A percentile compares a stretch with the other conserved stretches of the same genome.
These are phyloP conservation scores for Artibeus jamaicensis DNA, from an alignment of 2,797 vertebrate species.

Conservation along the genomic window DNA sequence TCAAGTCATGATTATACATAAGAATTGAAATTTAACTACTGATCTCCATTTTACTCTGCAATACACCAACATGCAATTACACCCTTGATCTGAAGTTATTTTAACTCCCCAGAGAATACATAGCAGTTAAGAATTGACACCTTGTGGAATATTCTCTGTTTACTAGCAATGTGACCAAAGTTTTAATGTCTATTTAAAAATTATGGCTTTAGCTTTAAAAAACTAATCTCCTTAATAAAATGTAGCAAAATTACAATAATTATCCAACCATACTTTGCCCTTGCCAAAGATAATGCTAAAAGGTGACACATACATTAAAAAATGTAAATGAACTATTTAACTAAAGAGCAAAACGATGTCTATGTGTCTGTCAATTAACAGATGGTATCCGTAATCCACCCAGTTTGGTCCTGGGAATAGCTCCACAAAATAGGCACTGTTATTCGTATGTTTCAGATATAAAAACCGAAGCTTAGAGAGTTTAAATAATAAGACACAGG, in stretches of 20 bases:
- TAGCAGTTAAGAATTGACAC: background rate
- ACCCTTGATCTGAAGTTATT: background rate
- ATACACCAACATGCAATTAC: background rate
- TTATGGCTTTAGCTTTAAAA: background rate
- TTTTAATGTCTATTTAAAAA: background rate
- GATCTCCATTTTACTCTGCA: background rate
- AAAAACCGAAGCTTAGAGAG: background rate
- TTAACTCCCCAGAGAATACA: background rate
- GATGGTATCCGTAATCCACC: background rate
- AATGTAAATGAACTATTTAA: background rate
- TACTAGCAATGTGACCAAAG: background rate
- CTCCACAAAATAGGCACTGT: background rate
- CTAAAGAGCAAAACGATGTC: background rate
- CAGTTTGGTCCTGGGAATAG: background rate
- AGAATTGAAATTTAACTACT: background rate
- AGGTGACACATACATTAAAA: background rate
- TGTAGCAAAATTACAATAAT: background rate
- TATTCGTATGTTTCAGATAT: background rate
- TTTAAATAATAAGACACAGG: conserved; percentile 14
- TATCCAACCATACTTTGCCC: background rate
- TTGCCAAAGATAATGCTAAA: background rate
- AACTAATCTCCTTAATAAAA: background rate
- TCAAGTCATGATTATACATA: background rate
- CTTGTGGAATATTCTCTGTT: background rate
- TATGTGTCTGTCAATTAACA: background rate